A percentile compares a stretch with the other conserved stretches of the same genome.
phyloP scores from a whole-genome alignment of 2,113 vertebrate species.

The Perca flavescens region DNA sequence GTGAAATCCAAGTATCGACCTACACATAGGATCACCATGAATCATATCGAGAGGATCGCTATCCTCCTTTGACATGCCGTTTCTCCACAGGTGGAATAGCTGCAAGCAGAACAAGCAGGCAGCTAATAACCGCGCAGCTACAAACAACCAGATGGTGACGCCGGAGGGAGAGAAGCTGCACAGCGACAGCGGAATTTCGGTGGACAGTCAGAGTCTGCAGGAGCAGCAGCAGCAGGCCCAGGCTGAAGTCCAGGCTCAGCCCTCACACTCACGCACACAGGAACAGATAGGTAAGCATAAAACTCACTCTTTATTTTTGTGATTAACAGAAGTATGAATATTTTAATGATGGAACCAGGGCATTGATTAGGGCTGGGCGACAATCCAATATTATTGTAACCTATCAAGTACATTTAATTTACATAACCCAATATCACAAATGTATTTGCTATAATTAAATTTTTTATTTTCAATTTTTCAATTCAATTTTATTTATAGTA shows the following conservation, averaged over 20 bases:
- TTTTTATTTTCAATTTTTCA: too few relatives aligned
- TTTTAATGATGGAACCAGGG: neutral
- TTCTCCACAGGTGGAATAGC: conserved; percentile 92
- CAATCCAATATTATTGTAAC: neutral
- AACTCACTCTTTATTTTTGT: neutral
- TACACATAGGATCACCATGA: neutral
- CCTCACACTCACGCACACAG: conserved; percentile 83
- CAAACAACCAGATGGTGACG: conserved; percentile 93
- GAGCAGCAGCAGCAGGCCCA: conserved; percentile 88
- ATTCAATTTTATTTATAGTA: too few relatives aligned
- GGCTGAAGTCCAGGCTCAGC: conserved; percentile 83
- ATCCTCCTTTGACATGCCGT: neutral
- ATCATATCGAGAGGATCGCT: neutral
- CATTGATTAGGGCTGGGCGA: neutral
- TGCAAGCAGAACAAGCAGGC: conserved; percentile 98
- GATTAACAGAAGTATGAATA: neutral
- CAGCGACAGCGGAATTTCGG: conserved; percentile 98
- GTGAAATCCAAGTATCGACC: conserved; percentile 1
- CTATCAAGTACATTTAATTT: too few relatives aligned
- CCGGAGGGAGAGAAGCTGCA: conserved; percentile 98
- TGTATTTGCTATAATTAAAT: neutral
- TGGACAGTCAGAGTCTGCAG: conserved; percentile 97
- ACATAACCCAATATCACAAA: too few relatives aligned
- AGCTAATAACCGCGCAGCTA: conserved; percentile 90
- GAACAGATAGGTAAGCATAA: conserved; percentile 80